Base-by-base conservation (phyloP, 2,797 vertebrate species). In the Falco naumanni region DNA sequence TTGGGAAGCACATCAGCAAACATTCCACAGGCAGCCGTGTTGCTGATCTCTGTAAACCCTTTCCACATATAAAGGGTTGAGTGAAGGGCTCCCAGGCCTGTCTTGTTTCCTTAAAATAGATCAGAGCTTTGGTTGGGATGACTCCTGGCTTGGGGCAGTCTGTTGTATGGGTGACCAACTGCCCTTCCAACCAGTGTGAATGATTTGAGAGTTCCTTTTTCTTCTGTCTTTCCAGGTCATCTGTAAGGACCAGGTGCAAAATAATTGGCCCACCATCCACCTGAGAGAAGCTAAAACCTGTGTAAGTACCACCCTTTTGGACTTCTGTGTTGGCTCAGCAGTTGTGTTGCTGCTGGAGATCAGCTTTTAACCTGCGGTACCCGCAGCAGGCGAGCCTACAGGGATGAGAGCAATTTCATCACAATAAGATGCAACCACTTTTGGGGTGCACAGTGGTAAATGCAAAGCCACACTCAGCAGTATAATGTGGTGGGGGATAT, bases 251-350 rank as follows among this genome's bases (percentile, higher is more conserved):
- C 10, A 25, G 8, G n/a, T 21, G 18, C 45, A 80, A 60, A 22
- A 43, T 5, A 13, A 6, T 2, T 12, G 5, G 45, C 71, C 92
- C 61, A 82, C 50, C 78, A 53, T 97, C 1, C 48, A 71, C 3
- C 92, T 97, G 78, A 95, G 90, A 41, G 65, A 94, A 54, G n/a
- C 87, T 29, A 95, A 18, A 53, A 90, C 17, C 28, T 97, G 97
- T 72, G 97, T 97, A 87, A 97, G 97, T 97, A 86, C 16, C 20
- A 54, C 28, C 13, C 56, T 82, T 39, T 24, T 22, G 54, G 26
- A 39, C 50, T 90, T 50, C 50, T 22, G 0, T 11, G n/a, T 37
- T 57, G 57, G n/a, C 10, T n/a, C 11, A 74, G 60, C 51, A 70
- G 87, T 11, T 43, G 26, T 13, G 34, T 22, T 41, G 69, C 29